Conservation (phyloP, 2,113 vertebrate species). For the Neomonachus schauinslandi region DNA sequence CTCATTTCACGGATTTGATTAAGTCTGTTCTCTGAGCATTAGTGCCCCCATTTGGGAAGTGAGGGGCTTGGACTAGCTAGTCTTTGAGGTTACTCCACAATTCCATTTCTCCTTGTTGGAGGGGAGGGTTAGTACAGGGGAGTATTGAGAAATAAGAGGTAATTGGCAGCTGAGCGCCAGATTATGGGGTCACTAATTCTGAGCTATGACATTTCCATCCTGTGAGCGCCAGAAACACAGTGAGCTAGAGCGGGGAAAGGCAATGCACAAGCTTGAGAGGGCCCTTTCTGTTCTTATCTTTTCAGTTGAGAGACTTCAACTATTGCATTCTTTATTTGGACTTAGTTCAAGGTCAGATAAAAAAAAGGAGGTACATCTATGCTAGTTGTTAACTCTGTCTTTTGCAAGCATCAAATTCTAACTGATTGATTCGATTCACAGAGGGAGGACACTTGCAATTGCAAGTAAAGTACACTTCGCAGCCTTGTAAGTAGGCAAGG, state of each 20-base stretch:
- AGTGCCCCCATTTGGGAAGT: neutral
- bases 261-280: neutral
- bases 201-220: neutral
- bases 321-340: conserved; percentile 23
- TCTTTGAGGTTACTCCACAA: neutral
- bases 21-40: neutral
- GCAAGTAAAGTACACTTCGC: neutral
- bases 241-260: neutral
- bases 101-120: conserved; percentile 19
- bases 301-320: conserved; percentile 48
- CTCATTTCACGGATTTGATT: neutral
- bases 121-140: neutral
- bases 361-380: neutral
- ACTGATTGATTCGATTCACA: neutral
- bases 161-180: neutral
- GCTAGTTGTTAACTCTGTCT: neutral
- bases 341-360: neutral
- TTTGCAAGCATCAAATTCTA: neutral
- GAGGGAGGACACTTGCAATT: neutral
- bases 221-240: neutral
- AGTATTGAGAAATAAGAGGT: neutral
- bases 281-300: conserved; percentile 31
- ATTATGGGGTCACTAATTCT: neutral
- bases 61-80: neutral
- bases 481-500: neutral